Evolutionary conservation across 2,113 vertebrate species (phyloP).

Genomic region (Saimiri boliviensis): DNA sequence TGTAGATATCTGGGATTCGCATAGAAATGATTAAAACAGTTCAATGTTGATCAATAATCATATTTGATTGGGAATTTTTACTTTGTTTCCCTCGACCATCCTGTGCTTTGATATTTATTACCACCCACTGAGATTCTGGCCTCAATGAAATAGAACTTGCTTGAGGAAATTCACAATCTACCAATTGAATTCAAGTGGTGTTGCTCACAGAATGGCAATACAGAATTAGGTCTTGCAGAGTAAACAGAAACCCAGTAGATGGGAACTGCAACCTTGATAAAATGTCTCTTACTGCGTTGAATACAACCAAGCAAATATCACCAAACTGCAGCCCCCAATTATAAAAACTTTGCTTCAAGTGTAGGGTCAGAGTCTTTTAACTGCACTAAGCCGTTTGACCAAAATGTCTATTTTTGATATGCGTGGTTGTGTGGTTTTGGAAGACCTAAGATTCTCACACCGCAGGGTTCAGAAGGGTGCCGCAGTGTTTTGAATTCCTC

Average conservation of each 20-base stretch:
- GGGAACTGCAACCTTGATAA: background rate
- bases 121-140: conserved; percentile 50
- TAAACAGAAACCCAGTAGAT: conserved; percentile 48
- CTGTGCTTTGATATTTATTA: conserved; percentile 43
- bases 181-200: conserved; percentile 30
- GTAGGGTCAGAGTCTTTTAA: background rate
- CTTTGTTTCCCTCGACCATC: background rate
- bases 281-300: conserved; percentile 9
- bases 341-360: background rate
- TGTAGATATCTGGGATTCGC: conserved; percentile 61
- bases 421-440: background rate
- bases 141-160: conserved; percentile 65
- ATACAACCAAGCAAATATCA: background rate
- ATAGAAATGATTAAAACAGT: conserved; percentile 52
- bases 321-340: background rate
- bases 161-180: conserved; percentile 68
- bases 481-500: background rate
- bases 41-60: conserved; percentile 66
- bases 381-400: background rate
- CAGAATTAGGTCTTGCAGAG: conserved; percentile 61
- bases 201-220: conserved; percentile 44
- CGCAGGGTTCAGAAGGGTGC: background rate
- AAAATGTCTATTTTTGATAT: background rate
- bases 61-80: conserved; percentile 32
- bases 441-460: background rate